phyloP scores from a whole-genome alignment of 2,797 vertebrate genomes.

The Eurystomus glaucurus region DNA sequence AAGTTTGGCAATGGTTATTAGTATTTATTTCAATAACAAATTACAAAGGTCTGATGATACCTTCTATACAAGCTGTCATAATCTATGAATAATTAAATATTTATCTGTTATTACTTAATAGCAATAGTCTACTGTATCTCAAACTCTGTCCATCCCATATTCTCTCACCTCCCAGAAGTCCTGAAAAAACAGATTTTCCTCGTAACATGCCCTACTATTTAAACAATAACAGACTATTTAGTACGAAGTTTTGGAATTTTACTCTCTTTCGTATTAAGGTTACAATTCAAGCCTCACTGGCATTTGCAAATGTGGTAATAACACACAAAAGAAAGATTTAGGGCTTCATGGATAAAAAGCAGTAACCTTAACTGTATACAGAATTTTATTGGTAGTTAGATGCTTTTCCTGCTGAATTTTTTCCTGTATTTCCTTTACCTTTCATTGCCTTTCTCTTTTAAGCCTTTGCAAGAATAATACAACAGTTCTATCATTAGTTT shows the following conservation, averaged over 20 bases:
- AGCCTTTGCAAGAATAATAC: not conserved
- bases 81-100: not conserved
- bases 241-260: not conserved
- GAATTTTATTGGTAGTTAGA: not conserved
- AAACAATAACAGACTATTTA: not conserved
- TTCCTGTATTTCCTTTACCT: not conserved
- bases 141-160: not conserved
- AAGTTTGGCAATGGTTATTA: not conserved
- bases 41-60: not conserved
- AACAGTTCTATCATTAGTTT: not conserved
- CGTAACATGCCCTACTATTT: not conserved
- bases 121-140: not conserved
- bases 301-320: slow-evolving; percentile 5
- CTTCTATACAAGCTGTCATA: not conserved
- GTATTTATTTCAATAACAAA: not conserved
- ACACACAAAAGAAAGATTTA: not conserved
- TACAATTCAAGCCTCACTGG: not conserved
- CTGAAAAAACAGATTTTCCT: slow-evolving; percentile 37
- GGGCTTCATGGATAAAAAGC: not conserved
- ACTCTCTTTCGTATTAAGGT: not conserved
- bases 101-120: not conserved
- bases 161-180: not conserved
- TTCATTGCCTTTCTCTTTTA: not conserved
- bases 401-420: not conserved
- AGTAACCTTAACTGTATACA: not conserved